Evolutionary conservation across 2,797 vertebrate genomes (phyloP), one percentile per base, ranked within the genome.

Genomic region (Chelonia mydas): DNA sequence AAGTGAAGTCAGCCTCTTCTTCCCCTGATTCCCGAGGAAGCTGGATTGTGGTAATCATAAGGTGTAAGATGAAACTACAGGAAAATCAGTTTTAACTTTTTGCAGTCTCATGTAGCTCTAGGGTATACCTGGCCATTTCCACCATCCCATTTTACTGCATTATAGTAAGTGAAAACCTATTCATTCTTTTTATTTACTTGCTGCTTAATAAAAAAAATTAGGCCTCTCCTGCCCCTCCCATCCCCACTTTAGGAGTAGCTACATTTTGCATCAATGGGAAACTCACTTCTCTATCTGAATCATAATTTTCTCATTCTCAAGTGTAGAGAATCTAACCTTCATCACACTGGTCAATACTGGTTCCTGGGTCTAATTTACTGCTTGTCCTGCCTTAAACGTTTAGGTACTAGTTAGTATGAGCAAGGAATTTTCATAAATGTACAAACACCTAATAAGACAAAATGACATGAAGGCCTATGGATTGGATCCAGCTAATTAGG

Each of bases 291-390:
- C 87, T 45, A 16, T 33, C 72, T 85, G 92, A 91, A 95, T 95
- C 89, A 85, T 88, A 96, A 96, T 77, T 95, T 92, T 88, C n/a
- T 97, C 93, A 94, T 90, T 94, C 91, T 57, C n/a, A 74, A 88
- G 50, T 47, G 88, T 54, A 93, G 8, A 68, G 90, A 96, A 95
- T 87, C 41, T 84, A 91, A 88, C 55, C 19, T 76, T 95, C 95
- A 97, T 95, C 95, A 92, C 0, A 0, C 87, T 81, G 92, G 83
- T 94, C 74, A 86, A 81, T 65, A 81, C 59, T 45, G 25, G n/a
- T 77, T 95, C 59, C 53, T 83, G 81, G 76, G 83, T 45, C 53
- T 94, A 84, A 88, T 89, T 90, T 96, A 93, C 91, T 95, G 88
- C 86, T 92, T 41, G 1, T 41, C 84, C 91, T 94, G 53, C 91